Evolutionary conservation across 2,113 vertebrate genomes (phyloP), one percentile per base, ranked within the genome.

Genomic region (Crotophaga sulcirostris): DNA sequence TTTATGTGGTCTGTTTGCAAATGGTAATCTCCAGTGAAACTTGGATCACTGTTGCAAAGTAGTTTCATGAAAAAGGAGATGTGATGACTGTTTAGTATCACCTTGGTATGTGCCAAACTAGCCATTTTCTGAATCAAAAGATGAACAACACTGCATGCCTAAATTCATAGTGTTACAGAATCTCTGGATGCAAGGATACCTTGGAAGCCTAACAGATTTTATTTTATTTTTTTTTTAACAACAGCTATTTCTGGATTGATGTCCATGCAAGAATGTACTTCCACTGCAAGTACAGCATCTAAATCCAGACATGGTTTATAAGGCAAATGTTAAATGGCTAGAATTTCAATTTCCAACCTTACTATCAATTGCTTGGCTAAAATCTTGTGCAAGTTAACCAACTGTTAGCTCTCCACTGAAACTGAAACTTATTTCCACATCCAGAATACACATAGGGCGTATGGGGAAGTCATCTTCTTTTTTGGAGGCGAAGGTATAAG

Each of bases 331-430:
- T 72, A 23, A 69, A 87, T 78, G 85, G 64, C 58, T 74, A 52
- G 44, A 94, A 84, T 83, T 90, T 87, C 64, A 29, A 68, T 91
- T 84, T 76, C 51, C 49, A 75, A 69, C 63, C 36, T 78, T 0
- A 9, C 45, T 89, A 88, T 45, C 79, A 81, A 87, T 84, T 95
- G 54, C 76, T 90, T 34, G 45, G 77, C 83, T 92, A 93, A 96
- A 95, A 95, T 84, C 81, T 81, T 91, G 81, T 78, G 23, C 0
- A 1, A 97, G 79, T 87, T 93, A 96, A 96, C 72, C 60, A 81
- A 59, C 92, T 74, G 84, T 82, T 90, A 94, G 93, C 54, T 76
- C 90, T 87, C 82, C 91, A 84, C 72, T 9, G 17, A 89, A 93
- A 89, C 26, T 7, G 6, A 63, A 87, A 72, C 74, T 60, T 44